Conservation (phyloP, 2,797 vertebrate genomes). For the Malurus splendens region DNA sequence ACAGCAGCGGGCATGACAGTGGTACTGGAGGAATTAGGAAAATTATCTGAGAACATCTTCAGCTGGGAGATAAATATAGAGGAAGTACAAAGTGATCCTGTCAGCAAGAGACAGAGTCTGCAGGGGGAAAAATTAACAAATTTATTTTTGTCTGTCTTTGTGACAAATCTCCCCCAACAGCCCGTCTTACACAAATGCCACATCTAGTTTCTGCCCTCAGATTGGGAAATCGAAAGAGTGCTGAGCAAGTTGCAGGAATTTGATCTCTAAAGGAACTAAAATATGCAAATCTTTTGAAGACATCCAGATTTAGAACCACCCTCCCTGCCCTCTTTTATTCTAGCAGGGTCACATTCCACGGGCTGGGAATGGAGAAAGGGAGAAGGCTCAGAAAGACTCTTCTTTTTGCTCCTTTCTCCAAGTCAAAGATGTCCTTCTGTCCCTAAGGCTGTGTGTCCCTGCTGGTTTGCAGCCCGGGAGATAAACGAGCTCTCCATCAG, state of each 20-base stretch:
- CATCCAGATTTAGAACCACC: neutral
- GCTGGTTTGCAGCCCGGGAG: accelerated
- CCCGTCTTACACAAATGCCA: neutral
- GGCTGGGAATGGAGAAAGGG: neutral
- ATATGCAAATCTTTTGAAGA: neutral
- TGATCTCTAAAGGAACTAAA: neutral
- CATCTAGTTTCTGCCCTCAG: neutral
- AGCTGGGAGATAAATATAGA: conserved; percentile 8
- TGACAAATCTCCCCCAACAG: neutral
- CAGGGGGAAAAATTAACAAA: conserved; percentile 4
- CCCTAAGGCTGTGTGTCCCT: accelerated
- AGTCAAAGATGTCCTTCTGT: neutral
- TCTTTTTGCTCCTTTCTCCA: neutral
- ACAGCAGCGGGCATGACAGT: neutral
- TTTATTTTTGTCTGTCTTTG: conserved; percentile 5
- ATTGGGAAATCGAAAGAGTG: neutral
- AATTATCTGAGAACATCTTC: conserved; percentile 8
- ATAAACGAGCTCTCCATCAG: neutral
- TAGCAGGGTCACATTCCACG: accelerated
- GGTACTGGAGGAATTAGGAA: neutral
- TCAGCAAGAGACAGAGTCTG: neutral
- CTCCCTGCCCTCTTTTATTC: neutral
- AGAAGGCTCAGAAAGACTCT: neutral
- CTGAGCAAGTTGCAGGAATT: conserved; percentile 10
- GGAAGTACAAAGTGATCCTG: conserved; percentile 22